Conservation (phyloP, 1,140 invertebrate genomes). For the Spodoptera litura region DNA sequence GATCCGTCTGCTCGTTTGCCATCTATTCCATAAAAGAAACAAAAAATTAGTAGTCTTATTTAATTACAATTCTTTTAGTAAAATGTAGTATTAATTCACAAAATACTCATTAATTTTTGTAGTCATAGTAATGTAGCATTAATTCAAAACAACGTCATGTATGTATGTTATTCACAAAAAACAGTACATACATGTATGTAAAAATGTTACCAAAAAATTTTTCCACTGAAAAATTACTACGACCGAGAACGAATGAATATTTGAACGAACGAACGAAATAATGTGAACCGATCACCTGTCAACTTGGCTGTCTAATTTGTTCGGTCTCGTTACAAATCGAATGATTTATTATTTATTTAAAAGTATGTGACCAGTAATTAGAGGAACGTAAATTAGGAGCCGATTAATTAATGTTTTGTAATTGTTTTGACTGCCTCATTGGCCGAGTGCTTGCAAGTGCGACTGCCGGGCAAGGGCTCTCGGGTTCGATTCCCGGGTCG, state of each 20-base stretch:
- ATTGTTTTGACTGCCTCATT: neutral
- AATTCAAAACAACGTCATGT: neutral
- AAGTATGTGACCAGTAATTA: neutral
- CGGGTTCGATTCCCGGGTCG: too few species aligned
- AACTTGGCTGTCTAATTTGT: constrained; percentile 43
- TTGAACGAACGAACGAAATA: constrained; percentile 47
- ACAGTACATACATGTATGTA: neutral
- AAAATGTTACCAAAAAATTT: neutral
- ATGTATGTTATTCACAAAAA: neutral
- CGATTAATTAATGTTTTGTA: constrained; percentile 7
- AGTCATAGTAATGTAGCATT: too few species aligned
- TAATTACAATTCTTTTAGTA: too few species aligned
- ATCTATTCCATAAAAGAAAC: too few species aligned
- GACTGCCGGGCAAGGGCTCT: too few species aligned
- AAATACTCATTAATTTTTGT: too few species aligned
- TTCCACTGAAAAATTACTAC: constrained; percentile 32
- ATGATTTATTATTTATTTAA: constrained; percentile 42
- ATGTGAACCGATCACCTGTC: constrained; percentile 45
- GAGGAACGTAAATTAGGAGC: neutral
- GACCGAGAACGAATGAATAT: constrained; percentile 46
- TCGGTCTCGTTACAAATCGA: constrained; percentile 31
- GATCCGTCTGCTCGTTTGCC: too few species aligned
- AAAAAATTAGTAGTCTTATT: too few species aligned
- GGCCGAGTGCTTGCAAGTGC: too few species aligned
- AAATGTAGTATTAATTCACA: too few species aligned